phyloP scores from a whole-genome alignment of 2,888 invertebrate genomes.

The Limenitis arthemis region DNA sequence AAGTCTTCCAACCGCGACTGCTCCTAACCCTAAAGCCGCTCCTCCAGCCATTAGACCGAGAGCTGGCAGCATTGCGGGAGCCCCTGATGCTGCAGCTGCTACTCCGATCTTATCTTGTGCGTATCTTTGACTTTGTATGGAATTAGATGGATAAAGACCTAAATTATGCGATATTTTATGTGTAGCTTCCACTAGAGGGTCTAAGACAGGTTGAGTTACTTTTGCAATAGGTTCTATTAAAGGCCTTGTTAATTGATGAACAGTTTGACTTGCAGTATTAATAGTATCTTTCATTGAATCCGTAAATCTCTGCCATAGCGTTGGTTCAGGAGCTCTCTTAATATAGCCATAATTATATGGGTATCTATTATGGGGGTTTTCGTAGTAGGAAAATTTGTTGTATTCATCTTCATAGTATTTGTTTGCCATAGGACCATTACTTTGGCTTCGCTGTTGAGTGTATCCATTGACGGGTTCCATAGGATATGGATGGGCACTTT shows the following conservation, averaged over 20 bases:
- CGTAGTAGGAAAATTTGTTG: conserved; percentile 70
- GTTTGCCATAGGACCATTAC: conserved; percentile 51
- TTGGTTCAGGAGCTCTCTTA: conserved; percentile 72
- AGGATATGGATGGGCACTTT: conserved; percentile 72
- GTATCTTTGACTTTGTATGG: conserved; percentile 57
- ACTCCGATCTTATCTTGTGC: conserved; percentile 78
- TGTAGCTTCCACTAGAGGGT: conserved; percentile 83
- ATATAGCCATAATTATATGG: conserved; percentile 75
- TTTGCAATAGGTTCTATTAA: conserved; percentile 72
- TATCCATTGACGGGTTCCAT: conserved; percentile 65
- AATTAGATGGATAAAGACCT: conserved; percentile 71
- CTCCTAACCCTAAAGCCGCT: conserved; percentile 85
- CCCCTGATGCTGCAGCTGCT: conserved; percentile 66
- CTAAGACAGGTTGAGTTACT: conserved; percentile 76
- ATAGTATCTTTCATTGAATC: conserved; percentile 82
- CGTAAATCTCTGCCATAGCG: conserved; percentile 81
- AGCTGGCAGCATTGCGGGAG: conserved; percentile 79
- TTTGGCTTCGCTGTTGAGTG: conserved; percentile 58
- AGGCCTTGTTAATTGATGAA: conserved; percentile 76
- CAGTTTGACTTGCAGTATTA: conserved; percentile 78
- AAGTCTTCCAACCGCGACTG: conserved; percentile 82
- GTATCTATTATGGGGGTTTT: conserved; percentile 58
- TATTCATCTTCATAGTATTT: conserved; percentile 65
- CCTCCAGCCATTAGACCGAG: conserved; percentile 86
- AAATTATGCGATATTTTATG: conserved; percentile 85